Evolutionary conservation across 2,113 vertebrate species (phyloP).

Genomic region (Platycercus adscitus): DNA sequence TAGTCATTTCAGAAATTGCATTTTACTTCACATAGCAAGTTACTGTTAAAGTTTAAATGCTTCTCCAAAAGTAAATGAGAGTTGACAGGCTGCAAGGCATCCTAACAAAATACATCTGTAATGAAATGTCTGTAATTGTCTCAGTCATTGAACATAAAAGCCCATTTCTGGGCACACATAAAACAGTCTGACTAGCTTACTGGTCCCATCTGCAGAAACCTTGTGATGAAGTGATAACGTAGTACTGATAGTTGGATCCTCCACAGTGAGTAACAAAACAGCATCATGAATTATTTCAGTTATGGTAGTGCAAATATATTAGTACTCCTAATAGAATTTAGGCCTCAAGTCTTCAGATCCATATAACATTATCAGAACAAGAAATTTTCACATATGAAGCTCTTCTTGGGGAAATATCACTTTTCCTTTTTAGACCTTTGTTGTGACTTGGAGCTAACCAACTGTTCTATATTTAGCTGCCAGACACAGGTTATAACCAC

Average conservation of each 20-base stretch:
- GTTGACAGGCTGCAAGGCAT: rapidly evolving
- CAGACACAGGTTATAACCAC: background rate
- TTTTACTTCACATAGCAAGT: background rate
- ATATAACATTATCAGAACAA: background rate
- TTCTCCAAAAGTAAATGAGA: background rate
- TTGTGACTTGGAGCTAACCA: background rate
- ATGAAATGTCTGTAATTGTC: background rate
- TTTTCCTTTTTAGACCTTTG: background rate
- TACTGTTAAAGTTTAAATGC: background rate
- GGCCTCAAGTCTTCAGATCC: background rate
- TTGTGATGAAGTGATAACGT: background rate
- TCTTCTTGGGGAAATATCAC: background rate
- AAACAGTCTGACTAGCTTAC: background rate
- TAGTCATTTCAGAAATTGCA: background rate
- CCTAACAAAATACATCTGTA: background rate
- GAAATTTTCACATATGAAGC: background rate
- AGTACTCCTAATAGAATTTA: background rate
- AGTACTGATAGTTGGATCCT: background rate
- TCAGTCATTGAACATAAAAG: background rate
- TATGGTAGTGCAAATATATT: background rate
- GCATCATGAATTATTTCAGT: background rate
- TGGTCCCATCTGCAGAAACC: background rate
- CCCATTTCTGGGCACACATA: background rate
- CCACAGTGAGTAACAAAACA: background rate
- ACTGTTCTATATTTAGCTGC: background rate